Percentiles rank a stretch among this genome's conserved stretches.
Conservation (phyloP, 1,140 invertebrate species). For the Bombus huntii region DNA sequence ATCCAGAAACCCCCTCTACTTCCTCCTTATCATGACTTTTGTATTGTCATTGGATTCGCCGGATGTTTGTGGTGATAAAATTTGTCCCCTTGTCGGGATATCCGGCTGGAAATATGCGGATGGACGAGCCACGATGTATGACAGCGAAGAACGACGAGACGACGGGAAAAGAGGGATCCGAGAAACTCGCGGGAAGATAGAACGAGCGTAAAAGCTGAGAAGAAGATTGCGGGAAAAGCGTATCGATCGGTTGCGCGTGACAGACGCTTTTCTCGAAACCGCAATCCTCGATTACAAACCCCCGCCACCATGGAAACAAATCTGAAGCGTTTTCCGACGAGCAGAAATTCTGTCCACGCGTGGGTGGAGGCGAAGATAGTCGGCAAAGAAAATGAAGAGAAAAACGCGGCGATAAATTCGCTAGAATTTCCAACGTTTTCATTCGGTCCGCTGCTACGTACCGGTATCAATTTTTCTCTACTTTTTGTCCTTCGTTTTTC, state of each 20-base stretch:
- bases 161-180: background rate
- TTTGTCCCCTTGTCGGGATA: constrained; percentile 17
- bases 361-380: background rate
- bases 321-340: constrained; percentile 2
- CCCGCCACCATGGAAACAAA: constrained; percentile 13
- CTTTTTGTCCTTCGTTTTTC: background rate
- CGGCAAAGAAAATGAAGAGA: constrained; percentile 13
- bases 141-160: background rate
- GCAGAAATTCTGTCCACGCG: constrained; percentile 6
- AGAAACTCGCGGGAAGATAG: constrained; percentile 12
- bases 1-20: background rate
- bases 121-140: background rate
- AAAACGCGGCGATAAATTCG: constrained; percentile 19
- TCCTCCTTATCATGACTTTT: background rate
- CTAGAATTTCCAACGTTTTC: constrained; percentile 16
- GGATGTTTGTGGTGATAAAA: constrained; percentile 21
- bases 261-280: constrained; percentile 44
- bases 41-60: background rate
- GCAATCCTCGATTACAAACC: constrained; percentile 29
- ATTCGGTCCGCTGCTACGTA: background rate
- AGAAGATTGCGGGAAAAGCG: constrained; percentile 33
- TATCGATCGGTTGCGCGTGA: constrained; percentile 41
- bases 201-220: constrained; percentile 21
- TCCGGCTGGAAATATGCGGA: constrained; percentile 5
- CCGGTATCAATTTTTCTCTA: background rate